Conservation (phyloP, 2,888 invertebrate genomes). For the Leucophora obtusa region DNA sequence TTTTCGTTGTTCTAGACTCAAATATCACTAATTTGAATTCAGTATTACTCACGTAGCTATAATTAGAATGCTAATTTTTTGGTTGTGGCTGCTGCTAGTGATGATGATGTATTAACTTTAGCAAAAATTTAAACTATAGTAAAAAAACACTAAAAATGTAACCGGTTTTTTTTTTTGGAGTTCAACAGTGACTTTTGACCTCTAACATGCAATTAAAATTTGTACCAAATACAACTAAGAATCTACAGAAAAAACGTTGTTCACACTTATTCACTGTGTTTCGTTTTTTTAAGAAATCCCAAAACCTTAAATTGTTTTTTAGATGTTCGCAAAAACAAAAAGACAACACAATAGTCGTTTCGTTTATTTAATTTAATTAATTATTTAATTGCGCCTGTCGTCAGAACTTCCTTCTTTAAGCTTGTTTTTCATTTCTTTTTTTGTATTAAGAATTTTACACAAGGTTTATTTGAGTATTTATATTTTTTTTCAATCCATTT, state of each 20-base stretch:
- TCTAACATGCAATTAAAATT: constrained; percentile 60
- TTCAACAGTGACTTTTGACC: constrained; percentile 58
- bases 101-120: background rate
- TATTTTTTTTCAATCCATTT: constrained; percentile 1
- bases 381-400: constrained; percentile 58
- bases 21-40: background rate
- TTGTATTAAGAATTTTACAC: background rate
- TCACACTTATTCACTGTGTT: constrained; percentile 29
- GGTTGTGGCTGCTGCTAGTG: background rate
- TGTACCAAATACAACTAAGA: constrained; percentile 33
- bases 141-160: constrained; percentile 40
- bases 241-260: constrained; percentile 8
- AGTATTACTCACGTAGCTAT: background rate
- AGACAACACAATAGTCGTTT: constrained; percentile 12
- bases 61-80: background rate
- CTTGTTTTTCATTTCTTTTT: background rate
- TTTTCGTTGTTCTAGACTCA: no score
- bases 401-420: constrained; percentile 51
- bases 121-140: background rate
- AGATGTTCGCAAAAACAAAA: constrained; percentile 8
- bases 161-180: constrained; percentile 56
- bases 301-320: background rate
- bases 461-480: background rate
- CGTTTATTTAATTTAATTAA: constrained; percentile 57
- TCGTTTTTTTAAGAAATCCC: constrained; percentile 2